Conservation (phyloP, 2,113 vertebrate genomes). For the rabbit (Oryctolagus cuniculus) region mOryCun1.1 NC_091449.1:50509001-50509500, state of each 20-base stretch:
- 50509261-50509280: conserved; percentile 92
- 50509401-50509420: no score
- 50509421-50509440: no score
- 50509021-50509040: background rate
- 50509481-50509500: no score
- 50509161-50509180: background rate
- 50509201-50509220: conserved; percentile 87
- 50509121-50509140: background rate
- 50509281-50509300: conserved; percentile 90
- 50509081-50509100: background rate
- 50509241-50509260: conserved; percentile 91
- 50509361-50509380: conserved; percentile 23
- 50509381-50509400: background rate
- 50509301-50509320: conserved; percentile 92
- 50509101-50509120: background rate
- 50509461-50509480: no score
- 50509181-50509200: background rate
- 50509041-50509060: conserved; percentile 9
- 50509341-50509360: conserved; percentile 52
- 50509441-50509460: no score
- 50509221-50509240: conserved; percentile 90
- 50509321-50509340: conserved; percentile 65
- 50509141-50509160: background rate
- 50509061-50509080: background rate
- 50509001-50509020: conserved; percentile 43